Evolutionary conservation across 2,113 vertebrate species (phyloP).

Genomic region (Hylia prasina): DNA sequence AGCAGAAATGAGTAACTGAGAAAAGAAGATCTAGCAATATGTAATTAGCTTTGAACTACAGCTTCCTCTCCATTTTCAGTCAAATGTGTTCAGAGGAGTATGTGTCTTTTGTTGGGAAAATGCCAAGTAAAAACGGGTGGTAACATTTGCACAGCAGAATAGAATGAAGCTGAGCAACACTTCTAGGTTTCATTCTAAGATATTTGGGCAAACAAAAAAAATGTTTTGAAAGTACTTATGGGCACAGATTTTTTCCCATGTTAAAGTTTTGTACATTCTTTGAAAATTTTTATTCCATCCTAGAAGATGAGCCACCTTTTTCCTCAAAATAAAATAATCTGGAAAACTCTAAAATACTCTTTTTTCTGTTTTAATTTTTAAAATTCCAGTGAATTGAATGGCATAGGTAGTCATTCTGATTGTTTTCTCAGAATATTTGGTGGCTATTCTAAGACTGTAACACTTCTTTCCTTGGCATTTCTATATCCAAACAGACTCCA

Average conservation of each 20-base stretch:
- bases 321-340: not conserved
- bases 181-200: conserved; percentile 38
- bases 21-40: conserved; percentile 31
- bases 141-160: not conserved
- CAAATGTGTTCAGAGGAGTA: conserved; percentile 28
- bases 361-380: not conserved
- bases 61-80: conserved; percentile 38
- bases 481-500: not conserved
- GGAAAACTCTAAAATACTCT: not conserved
- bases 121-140: not conserved
- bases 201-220: conserved; percentile 39
- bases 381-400: not conserved
- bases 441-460: not conserved
- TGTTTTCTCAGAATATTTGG: not conserved
- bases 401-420: not conserved
- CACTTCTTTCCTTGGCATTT: not conserved
- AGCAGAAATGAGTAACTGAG: conserved; percentile 21
- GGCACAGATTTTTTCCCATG: not conserved
- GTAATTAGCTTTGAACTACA: conserved; percentile 39
- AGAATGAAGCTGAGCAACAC: conserved; percentile 37
- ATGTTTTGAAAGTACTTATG: conserved; percentile 9
- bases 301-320: not conserved
- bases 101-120: not conserved
- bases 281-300: not conserved
- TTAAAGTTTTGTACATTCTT: not conserved